These are phyloP conservation scores for Lumbricus terrestris DNA, from an alignment of 2,888 invertebrate species.

Conservation along the genomic window DNA sequence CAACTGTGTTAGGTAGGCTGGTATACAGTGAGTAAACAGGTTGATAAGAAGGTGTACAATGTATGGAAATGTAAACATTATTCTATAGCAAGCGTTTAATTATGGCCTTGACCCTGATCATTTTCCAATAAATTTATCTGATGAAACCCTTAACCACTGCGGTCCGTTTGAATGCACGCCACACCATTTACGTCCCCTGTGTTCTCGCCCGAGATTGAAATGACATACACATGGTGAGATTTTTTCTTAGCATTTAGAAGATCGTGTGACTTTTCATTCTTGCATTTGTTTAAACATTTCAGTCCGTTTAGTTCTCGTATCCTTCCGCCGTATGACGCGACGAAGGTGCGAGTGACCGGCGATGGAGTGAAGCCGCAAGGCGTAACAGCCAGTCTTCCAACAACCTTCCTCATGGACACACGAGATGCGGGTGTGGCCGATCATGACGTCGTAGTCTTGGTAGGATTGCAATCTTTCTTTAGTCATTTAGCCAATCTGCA, in stretches of 20 bases:
- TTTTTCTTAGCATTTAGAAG: not conserved
- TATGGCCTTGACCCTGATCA: too few species aligned
- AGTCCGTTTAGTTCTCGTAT: conserved; percentile 78
- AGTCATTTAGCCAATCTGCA: not conserved
- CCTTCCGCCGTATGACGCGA: conserved; percentile 71
- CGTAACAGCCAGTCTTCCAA: conserved; percentile 70
- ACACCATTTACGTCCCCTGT: too few species aligned
- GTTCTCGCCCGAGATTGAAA: too few species aligned
- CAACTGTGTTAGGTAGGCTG: too few species aligned
- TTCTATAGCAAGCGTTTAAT: too few species aligned
- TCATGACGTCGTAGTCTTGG: conserved; percentile 74
- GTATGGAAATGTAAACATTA: too few species aligned
- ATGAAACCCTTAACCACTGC: too few species aligned
- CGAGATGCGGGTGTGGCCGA: conserved; percentile 64
- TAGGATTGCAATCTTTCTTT: conserved; percentile 44
- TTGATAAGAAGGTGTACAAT: too few species aligned
- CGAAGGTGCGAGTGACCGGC: conserved; percentile 72
- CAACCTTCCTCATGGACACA: conserved; percentile 61
- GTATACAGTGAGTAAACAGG: too few species aligned
- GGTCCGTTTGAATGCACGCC: too few species aligned
- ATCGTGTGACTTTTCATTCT: not conserved
- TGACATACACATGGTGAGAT: not conserved
- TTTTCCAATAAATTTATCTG: too few species aligned
- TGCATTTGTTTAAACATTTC: not conserved
- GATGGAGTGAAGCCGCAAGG: conserved; percentile 67